A percentile compares a stretch with the other conserved stretches of the same genome.
Conservation (phyloP, 2,113 vertebrate genomes). For the Leptobrachium ailaonicum region DNA sequence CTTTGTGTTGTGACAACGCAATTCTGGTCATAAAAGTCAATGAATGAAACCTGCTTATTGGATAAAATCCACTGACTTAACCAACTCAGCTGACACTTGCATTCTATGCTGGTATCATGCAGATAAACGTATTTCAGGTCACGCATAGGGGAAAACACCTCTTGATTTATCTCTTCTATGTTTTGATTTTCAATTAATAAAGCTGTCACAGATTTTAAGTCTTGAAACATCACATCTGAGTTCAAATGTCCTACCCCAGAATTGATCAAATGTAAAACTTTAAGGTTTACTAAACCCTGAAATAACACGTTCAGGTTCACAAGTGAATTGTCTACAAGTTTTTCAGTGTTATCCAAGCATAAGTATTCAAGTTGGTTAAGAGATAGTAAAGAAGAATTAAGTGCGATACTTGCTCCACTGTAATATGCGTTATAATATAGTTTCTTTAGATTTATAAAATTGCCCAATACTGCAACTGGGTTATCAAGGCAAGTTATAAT, state of each 20-base stretch:
- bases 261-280: constrained; percentile 20
- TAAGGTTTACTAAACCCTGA: constrained; percentile 2
- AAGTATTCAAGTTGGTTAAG: constrained; percentile 9
- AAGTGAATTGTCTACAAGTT: not conserved
- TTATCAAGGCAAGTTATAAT: not conserved
- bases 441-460: constrained; percentile 22
- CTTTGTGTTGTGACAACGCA: constrained; percentile 16
- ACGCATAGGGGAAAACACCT: constrained; percentile 5
- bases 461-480: not conserved
- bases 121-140: constrained; percentile 36
- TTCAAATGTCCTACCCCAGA: constrained; percentile 10
- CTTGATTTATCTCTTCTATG: constrained; percentile 5
- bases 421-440: not conserved
- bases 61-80: not conserved
- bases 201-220: constrained; percentile 12
- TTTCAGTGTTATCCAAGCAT: constrained; percentile 6
- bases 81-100: constrained; percentile 6
- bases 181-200: constrained; percentile 24
- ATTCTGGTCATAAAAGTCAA: constrained; percentile 2
- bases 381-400: not conserved
- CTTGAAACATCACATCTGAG: constrained; percentile 2
- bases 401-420: not conserved
- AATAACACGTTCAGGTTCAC: constrained; percentile 16
- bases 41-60: not conserved
- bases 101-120: not conserved